These are phyloP conservation scores for Drosophila chauvacae DNA, from an alignment of 1,140 invertebrate genomes.

Conservation along the genomic window DNA sequence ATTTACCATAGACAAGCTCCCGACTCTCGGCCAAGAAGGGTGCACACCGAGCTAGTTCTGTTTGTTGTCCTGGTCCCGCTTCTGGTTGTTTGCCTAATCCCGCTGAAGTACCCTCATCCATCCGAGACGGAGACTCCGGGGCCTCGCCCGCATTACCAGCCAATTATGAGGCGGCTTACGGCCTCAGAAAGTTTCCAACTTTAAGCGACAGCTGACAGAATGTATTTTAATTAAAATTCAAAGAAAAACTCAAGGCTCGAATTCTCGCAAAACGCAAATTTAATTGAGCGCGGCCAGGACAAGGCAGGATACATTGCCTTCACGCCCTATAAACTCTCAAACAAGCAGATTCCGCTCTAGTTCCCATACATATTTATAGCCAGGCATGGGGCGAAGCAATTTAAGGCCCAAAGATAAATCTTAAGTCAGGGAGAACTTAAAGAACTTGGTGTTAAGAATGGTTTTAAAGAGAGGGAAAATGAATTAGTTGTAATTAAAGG, in stretches of 20 bases:
- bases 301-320: constrained; percentile 41
- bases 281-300: constrained; percentile 55
- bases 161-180: constrained; percentile 63
- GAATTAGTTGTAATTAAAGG: not conserved
- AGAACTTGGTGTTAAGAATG: not conserved
- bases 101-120: constrained; percentile 41
- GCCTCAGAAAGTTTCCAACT: constrained; percentile 46
- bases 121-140: constrained; percentile 1
- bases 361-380: constrained; percentile 16
- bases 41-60: constrained; percentile 11
- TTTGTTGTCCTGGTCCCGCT: constrained; percentile 8
- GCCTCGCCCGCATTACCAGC: constrained; percentile 63
- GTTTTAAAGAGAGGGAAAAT: not conserved
- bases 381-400: not conserved
- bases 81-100: constrained; percentile 39
- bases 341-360: constrained; percentile 40
- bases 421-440: not conserved
- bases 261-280: constrained; percentile 44
- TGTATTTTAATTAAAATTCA: constrained; percentile 74
- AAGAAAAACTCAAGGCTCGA: constrained; percentile 42
- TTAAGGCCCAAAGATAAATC: constrained; percentile 12
- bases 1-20: constrained; percentile 57
- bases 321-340: constrained; percentile 38
- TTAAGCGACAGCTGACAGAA: constrained; percentile 75
- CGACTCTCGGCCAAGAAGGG: constrained; percentile 12